phyloP scores from a whole-genome alignment of 2,797 vertebrate genomes.

The Pseudotriccus pelzelni region DNA sequence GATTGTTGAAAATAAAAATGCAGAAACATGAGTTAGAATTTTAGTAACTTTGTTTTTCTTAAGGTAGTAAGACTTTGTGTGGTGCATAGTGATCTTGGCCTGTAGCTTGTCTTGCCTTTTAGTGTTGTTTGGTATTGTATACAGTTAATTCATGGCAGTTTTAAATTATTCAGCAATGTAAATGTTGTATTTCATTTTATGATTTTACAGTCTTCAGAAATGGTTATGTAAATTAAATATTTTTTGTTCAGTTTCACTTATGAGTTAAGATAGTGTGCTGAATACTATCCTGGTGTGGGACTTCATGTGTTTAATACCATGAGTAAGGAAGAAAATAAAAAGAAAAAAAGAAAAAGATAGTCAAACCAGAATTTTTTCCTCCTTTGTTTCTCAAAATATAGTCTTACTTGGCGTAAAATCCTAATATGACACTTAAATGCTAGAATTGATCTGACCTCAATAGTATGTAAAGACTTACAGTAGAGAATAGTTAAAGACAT shows the following conservation, averaged over 20 bases:
- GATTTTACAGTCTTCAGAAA: neutral
- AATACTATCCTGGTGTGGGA: neutral
- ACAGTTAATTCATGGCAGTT: neutral
- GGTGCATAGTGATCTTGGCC: neutral
- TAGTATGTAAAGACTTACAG: neutral
- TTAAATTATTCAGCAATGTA: neutral
- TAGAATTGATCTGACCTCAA: neutral
- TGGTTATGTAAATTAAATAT: neutral
- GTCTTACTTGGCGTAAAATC: neutral
- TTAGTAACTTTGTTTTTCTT: neutral
- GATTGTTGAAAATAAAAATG: neutral
- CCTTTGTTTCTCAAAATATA: neutral
- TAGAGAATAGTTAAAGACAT: neutral
- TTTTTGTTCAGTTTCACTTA: neutral
- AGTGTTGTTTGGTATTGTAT: neutral
- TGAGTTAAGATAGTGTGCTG: neutral
- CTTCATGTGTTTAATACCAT: neutral
- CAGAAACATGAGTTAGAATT: neutral
- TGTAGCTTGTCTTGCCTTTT: neutral
- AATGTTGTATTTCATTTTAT: neutral
- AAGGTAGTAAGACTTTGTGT: neutral
- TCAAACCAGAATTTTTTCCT: neutral
- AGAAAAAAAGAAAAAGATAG: neutral
- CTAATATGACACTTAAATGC: neutral
- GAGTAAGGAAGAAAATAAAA: neutral